Conservation (phyloP, 2,113 vertebrate genomes). For the Tinamus guttatus region DNA sequence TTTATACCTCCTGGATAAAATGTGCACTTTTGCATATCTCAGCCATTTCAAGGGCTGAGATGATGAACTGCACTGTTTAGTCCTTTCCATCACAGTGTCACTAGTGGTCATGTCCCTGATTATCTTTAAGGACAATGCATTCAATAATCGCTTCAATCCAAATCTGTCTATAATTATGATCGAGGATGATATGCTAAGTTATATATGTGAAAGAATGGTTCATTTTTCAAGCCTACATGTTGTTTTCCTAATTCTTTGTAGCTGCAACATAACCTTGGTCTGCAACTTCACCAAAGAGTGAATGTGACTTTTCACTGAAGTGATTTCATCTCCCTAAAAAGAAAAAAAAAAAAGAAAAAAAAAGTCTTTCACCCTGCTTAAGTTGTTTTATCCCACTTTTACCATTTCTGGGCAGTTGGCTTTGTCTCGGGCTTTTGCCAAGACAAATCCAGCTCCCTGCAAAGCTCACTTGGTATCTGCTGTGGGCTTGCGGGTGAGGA, state of each 20-base stretch:
- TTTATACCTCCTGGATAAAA: slow-evolving; percentile 77
- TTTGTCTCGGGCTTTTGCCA: slow-evolving; percentile 8
- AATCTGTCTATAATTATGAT: slow-evolving; percentile 77
- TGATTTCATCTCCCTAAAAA: background rate
- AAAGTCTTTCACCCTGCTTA: background rate
- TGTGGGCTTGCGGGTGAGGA: background rate
- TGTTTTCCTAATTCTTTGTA: slow-evolving; percentile 53
- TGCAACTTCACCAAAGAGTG: slow-evolving; percentile 49
- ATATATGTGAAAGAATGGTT: slow-evolving; percentile 57
- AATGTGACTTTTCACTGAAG: slow-evolving; percentile 36
- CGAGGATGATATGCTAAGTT: slow-evolving; percentile 58
- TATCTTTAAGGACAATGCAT: slow-evolving; percentile 74
- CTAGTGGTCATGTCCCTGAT: slow-evolving; percentile 72
- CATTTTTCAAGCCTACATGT: slow-evolving; percentile 66
- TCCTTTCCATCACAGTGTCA: slow-evolving; percentile 70
- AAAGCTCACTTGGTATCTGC: background rate
- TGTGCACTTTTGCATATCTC: slow-evolving; percentile 74
- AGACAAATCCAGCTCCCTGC: background rate
- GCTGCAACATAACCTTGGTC: slow-evolving; percentile 51
- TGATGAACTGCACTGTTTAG: slow-evolving; percentile 66
- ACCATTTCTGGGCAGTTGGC: background rate
- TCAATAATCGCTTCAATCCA: slow-evolving; percentile 71
- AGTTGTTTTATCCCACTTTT: background rate
- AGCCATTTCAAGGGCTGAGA: slow-evolving; percentile 69
- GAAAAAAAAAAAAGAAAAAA: background rate